These are phyloP conservation scores for Mesitornis unicolor DNA, from an alignment of 2,113 vertebrate genomes.

Conservation along the genomic window DNA sequence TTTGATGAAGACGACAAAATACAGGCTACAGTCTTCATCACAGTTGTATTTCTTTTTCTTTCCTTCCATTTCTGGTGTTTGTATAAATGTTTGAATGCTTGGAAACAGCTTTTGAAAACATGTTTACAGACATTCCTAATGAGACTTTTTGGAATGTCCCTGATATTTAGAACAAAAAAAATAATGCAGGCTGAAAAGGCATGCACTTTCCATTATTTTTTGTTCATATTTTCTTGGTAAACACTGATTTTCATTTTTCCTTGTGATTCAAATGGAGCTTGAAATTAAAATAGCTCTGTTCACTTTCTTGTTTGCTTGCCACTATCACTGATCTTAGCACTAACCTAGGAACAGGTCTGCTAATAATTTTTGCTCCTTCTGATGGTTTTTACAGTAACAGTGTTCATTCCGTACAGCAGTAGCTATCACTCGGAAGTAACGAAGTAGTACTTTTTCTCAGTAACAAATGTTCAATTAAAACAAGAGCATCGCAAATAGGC, in stretches of 20 bases:
- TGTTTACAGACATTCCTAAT: not conserved
- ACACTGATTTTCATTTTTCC: not conserved
- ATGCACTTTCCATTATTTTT: not conserved
- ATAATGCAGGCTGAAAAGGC: not conserved
- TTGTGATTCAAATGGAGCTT: slow-evolving; percentile 42
- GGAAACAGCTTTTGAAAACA: not conserved
- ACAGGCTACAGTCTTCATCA: not conserved
- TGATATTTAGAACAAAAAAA: not conserved
- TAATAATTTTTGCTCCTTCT: not conserved
- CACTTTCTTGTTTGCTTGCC: slow-evolving; percentile 6
- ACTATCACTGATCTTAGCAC: not conserved
- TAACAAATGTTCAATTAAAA: not conserved
- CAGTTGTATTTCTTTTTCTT: not conserved
- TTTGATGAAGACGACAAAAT: not conserved
- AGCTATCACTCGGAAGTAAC: fast-evolving
- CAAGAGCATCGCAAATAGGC: not conserved
- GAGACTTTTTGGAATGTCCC: slow-evolving; percentile 8
- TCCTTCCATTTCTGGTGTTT: not conserved
- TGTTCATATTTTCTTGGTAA: not conserved
- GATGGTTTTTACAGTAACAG: not conserved
- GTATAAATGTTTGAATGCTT: not conserved
- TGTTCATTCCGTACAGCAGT: not conserved
- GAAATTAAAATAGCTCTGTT: slow-evolving; percentile 43
- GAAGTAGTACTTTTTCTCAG: too few relatives aligned
- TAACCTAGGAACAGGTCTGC: not conserved